Evolutionary conservation across 2,797 vertebrate genomes (phyloP), one percentile per base, ranked within the genome.

Genomic region (Allobates femoralis): DNA sequence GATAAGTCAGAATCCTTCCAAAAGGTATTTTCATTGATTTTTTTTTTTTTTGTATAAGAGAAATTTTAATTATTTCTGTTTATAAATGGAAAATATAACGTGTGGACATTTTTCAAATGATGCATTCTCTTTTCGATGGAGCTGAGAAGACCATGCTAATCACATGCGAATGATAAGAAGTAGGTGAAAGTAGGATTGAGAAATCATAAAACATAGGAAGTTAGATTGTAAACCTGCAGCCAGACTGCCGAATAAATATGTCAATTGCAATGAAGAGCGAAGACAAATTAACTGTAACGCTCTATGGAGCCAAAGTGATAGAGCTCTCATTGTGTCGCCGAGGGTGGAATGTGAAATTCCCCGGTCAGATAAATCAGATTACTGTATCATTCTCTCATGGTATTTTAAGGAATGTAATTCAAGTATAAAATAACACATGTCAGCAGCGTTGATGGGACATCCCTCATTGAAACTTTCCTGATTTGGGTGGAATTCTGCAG

Each of bases 351-450:
- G 62, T 79, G 55, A 67, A 62, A 85, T 79, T 85, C 84, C 84
- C 76, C 26, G 53, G 84, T 71, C 62, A 85, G 76, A 79, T 79
- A 79, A 85, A 79, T 79, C 71, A 84, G 82, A 84, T 84, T 84
- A 67, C 76, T 69, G 50, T 79, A 55, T 79, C 50, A 79, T 67
- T 85, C 76, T 77, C 75, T 55, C 58, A 16, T 69, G 75, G 76
- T 55, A 55, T 85, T 85, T 79, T 85, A 58, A 85, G 76, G 46
- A 85, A 79, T 58, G 76, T 85, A 77, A 79, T 79, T 85, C 62
- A 85, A 79, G 75, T 76, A 81, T 86, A 81, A 81, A 86, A 86
- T 82, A 81, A 81, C 85, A 75, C 26, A 73, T 66, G 71, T 86
- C 79, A 86, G 50, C 56, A 46, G 58, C 26, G 5, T 56, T 86